Conservation (phyloP, 2,888 invertebrate species). For the Thelaira solivaga region DNA sequence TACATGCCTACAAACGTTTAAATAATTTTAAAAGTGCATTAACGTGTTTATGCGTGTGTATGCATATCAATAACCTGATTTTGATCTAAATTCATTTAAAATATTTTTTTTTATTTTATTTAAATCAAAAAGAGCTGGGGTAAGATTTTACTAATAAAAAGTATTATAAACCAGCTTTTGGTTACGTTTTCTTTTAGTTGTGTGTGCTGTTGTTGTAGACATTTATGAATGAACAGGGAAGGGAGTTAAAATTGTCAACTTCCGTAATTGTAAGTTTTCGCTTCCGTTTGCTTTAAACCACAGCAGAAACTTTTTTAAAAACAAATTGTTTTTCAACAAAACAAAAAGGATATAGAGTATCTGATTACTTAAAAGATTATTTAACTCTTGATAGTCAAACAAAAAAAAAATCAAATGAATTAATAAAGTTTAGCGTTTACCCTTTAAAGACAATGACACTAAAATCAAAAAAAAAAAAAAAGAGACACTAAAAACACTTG, state of each 20-base stretch:
- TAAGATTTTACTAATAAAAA: not conserved
- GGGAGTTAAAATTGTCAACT: slow-evolving; percentile 54
- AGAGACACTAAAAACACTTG: slow-evolving; percentile 29
- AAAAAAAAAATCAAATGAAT: slow-evolving; percentile 34
- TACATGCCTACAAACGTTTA: not conserved
- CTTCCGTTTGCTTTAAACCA: slow-evolving; percentile 66
- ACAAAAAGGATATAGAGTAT: slow-evolving; percentile 67
- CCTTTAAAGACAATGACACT: slow-evolving; percentile 8
- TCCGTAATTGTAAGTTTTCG: slow-evolving; percentile 71
- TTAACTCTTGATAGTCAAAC: no score
- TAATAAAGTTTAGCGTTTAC: slow-evolving; percentile 48
- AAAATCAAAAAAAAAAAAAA: not conserved
- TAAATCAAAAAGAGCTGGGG: not conserved
- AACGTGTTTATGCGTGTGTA: not conserved
- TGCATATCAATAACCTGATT: slow-evolving; percentile 27
- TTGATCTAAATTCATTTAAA: slow-evolving; percentile 19
- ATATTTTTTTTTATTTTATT: slow-evolving; percentile 9
- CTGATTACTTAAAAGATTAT: slow-evolving; percentile 63
- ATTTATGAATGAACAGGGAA: not conserved
- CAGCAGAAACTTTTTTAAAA: slow-evolving; percentile 19
- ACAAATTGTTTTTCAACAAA: slow-evolving; percentile 17
- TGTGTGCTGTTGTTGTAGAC: not conserved
- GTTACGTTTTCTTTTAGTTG: not conserved
- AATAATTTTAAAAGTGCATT: not conserved
- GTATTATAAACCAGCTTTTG: slow-evolving; percentile 21